phyloP scores from a whole-genome alignment of 2,797 vertebrate species.

The Rhynchotus rufescens region DNA sequence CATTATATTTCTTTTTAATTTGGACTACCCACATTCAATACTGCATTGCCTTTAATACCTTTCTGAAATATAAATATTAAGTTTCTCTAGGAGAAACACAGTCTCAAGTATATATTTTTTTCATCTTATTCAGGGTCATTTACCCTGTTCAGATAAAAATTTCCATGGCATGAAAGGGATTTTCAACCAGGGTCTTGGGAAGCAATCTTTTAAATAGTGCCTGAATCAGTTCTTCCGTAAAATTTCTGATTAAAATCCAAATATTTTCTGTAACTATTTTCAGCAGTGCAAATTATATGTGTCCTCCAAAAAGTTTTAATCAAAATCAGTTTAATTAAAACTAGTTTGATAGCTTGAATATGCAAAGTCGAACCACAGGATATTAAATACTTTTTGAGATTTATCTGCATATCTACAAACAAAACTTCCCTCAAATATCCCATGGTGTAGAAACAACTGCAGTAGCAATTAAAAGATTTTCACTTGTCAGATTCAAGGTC shows the following conservation, averaged over 20 bases:
- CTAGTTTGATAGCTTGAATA: slow-evolving; percentile 62
- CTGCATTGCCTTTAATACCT: not conserved
- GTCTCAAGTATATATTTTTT: not conserved
- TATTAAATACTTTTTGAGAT: slow-evolving; percentile 53
- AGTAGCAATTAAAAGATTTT: slow-evolving; percentile 61
- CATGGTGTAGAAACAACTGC: slow-evolving; percentile 57
- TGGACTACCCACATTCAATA: not conserved
- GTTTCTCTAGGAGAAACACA: slow-evolving; percentile 19
- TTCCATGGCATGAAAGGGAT: slow-evolving; percentile 12
- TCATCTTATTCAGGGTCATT: slow-evolving; percentile 8
- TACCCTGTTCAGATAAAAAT: not conserved
- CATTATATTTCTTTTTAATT: not conserved
- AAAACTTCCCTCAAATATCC: slow-evolving; percentile 57
- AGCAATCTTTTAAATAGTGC: slow-evolving; percentile 40
- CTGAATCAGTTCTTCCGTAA: slow-evolving; percentile 35
- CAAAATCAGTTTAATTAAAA: slow-evolving; percentile 62
- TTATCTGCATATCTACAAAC: slow-evolving; percentile 49
- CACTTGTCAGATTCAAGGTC: slow-evolving; percentile 70
- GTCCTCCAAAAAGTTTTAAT: slow-evolving; percentile 65
- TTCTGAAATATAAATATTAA: not conserved
- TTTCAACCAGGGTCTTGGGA: not conserved
- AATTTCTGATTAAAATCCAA: slow-evolving; percentile 31
- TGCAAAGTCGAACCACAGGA: slow-evolving; percentile 54
- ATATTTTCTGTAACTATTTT: slow-evolving; percentile 55
- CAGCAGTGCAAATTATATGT: slow-evolving; percentile 49